These are phyloP conservation scores for Cephonodes hylas DNA, from an alignment of 2,888 invertebrate genomes.

Conservation along the genomic window DNA sequence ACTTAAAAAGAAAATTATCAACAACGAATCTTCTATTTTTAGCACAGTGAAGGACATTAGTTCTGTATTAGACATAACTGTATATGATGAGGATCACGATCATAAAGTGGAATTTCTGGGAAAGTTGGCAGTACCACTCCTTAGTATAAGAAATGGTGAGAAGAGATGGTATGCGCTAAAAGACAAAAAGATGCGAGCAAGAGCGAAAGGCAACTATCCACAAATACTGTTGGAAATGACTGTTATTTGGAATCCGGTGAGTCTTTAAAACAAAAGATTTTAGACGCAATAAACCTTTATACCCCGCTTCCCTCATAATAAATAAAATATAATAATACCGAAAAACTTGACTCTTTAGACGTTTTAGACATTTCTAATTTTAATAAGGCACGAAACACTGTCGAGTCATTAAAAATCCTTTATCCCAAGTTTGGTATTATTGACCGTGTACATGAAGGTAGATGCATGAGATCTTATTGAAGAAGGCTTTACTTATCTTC, in stretches of 20 bases:
- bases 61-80: constrained; percentile 95
- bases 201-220: constrained; percentile 95
- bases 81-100: constrained; percentile 98
- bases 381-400: too few species aligned
- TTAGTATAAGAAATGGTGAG: constrained; percentile 93
- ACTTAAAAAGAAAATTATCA: too few species aligned
- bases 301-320: too few species aligned
- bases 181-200: constrained; percentile 93
- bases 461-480: too few species aligned
- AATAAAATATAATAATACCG: too few species aligned
- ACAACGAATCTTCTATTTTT: constrained; percentile 36
- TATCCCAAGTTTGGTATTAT: too few species aligned
- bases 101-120: constrained; percentile 99
- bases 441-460: too few species aligned
- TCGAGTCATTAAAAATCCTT: too few species aligned
- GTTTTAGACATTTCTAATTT: too few species aligned
- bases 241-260: constrained; percentile 94
- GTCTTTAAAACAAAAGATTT: constrained; percentile 31
- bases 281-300: background rate
- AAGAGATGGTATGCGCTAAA: constrained; percentile 98
- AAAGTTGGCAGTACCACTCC: constrained; percentile 92
- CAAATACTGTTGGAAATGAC: constrained; percentile 95
- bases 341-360: too few species aligned
- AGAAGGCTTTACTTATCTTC: background rate
- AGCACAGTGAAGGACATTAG: constrained; percentile 98